Evolutionary conservation across 2,797 vertebrate species (phyloP), one percentile per base, ranked within the genome.

Genomic region (Epinephelus awoara): DNA sequence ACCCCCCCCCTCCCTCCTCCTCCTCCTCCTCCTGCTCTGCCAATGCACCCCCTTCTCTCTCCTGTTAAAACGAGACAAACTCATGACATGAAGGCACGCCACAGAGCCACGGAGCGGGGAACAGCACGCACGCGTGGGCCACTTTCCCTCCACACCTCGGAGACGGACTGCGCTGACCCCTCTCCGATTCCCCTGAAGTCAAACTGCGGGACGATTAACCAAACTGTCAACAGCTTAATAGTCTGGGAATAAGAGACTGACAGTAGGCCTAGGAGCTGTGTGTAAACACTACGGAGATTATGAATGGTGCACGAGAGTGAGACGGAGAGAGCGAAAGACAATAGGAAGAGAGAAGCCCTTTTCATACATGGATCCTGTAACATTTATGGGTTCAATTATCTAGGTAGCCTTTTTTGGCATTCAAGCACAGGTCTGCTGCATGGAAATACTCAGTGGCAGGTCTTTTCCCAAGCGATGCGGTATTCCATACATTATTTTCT

Each of bases 191-290:
- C 88, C 86, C 83, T 82, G 68, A 76, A 86, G 89, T 91, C 84
- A 91, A 87, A 92, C 89, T 90, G 85, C 11, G 79, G 88, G 86
- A 84, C 87, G 82, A 93, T 93, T 91, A 90, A 90, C 83, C 85
- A 90, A 91, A 91, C 91, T 93, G 88, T 92, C 89, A 93, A 86
- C 88, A 86, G 84, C 72, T 87, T 93, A 92, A 93, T 90, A 89
- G 86, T 89, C 64, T 84, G 88, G 88, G 85, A 92, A 88, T 89
- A 90, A 80, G 83, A 91, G 85, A 85, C 79, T 83, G 90, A 89
- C 89, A 88, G 88, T 82, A 52, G 82, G 73, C 69, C 75, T 34
- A 18, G 51, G 61, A 87, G 82, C 88, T 73, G 79, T 69, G 78
- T 80, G 82, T 86, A 88, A 88, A 90, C 86, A 84, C 69, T 56